Base-by-base conservation (phyloP, 2,888 invertebrate genomes). In the Cataglyphis cursor region DNA sequence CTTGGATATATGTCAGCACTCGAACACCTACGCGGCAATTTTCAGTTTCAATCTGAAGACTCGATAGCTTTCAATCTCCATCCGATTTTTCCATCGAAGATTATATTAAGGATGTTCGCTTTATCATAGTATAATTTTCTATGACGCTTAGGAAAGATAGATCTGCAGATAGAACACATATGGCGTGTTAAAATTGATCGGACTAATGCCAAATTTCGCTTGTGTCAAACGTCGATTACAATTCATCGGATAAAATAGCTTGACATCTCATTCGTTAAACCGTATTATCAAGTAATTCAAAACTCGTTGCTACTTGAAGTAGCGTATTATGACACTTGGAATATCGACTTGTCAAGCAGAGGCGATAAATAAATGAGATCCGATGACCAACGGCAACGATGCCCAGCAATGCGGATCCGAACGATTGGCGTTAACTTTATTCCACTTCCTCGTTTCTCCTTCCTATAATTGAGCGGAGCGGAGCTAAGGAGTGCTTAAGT, bases 361-460 rank as follows among this genome's bases (percentile, higher is more conserved):
- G 31, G 9, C 31, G 57, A 78, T 68, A 78, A 78, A 78, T 31
- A 70, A 78, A 78, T 78, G 18, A 68, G 59, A 70, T 68, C 31
- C 15, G 41, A 57, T 57, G 57, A 57, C 76, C 41, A 68, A 57
- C 41, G 28, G 66, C 66, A 41, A 38, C 38, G 66, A 68, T 78
- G 41, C 41, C 57, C 59, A 78, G 70, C 70, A 78, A 78, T 59
- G 70, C 70, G 70, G 78, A 68, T 68, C 57, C 68, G 57, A 59
- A 59, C 59, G 31, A 78, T 78, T 66, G 57, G 59, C 78, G 70
- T 68, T 78, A 78, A 78, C 44, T 70, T 70, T 78, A 78, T 59
- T 78, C 35, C 44, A 57, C 70, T 78, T 78, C 78, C 78, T 78
- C 59, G 59, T 78, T 78, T 78, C 78, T 70, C 72, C 72, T 31